Evolutionary conservation across 2,113 vertebrate species (phyloP).

Genomic region (Pitta sordida): DNA sequence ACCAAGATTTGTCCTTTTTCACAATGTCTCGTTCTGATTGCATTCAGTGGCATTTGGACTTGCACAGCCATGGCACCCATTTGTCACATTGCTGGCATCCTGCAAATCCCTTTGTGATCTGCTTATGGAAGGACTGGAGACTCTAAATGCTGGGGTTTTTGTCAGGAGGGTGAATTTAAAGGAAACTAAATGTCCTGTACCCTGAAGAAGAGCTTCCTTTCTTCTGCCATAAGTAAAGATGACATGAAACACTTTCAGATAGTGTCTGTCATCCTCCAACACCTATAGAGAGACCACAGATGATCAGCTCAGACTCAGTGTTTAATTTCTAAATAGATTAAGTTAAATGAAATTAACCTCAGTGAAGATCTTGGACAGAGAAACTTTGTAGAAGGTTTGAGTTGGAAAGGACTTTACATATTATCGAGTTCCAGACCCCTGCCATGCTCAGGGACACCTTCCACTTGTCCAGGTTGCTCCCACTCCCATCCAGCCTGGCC

Average conservation of each 20-base stretch:
- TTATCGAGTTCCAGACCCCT: background rate
- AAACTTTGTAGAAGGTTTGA: background rate
- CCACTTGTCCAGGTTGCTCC: background rate
- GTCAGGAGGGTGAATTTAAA: background rate
- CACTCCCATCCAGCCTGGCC: background rate
- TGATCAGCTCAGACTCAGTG: background rate
- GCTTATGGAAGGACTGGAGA: background rate
- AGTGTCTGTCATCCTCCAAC: background rate
- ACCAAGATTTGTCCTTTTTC: background rate
- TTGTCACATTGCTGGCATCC: background rate
- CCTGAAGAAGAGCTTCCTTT: background rate
- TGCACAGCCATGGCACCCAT: background rate
- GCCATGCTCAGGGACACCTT: background rate
- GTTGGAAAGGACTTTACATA: background rate
- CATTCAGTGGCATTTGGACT: background rate
- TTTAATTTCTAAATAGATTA: background rate
- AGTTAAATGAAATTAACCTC: background rate
- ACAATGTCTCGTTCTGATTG: background rate
- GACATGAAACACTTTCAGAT: background rate
- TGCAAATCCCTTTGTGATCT: background rate
- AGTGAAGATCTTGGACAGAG: background rate
- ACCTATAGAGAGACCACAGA: background rate
- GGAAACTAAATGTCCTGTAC: background rate
- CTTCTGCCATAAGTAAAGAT: background rate
- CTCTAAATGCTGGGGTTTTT: background rate